phyloP scores from a whole-genome alignment of 2,113 vertebrate genomes.

The Oncorhynchus kisutch region DNA sequence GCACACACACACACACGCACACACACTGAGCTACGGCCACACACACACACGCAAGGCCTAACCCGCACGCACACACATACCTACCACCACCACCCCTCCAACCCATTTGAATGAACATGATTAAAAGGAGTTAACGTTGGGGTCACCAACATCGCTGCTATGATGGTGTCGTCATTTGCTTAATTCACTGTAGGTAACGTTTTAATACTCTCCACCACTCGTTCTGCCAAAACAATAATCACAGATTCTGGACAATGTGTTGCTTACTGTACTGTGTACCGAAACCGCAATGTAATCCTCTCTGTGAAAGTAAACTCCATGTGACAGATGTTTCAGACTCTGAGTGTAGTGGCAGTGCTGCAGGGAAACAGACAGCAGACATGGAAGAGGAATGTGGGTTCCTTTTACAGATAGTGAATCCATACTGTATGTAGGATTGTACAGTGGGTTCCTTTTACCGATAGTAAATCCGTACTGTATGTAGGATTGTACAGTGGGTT shows the following conservation, averaged over 20 bases:
- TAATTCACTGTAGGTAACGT: slow-evolving; percentile 13
- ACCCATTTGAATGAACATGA: slow-evolving; percentile 11
- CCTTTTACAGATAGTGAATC: too few species aligned
- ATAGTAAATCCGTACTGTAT: too few species aligned
- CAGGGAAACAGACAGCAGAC: slow-evolving; percentile 20
- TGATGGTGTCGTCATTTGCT: background rate
- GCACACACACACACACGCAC: background rate
- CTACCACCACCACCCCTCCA: background rate
- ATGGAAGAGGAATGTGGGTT: slow-evolving; percentile 1
- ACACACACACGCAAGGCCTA: background rate
- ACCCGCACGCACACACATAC: background rate
- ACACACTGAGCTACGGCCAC: too few species aligned
- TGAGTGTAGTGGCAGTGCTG: slow-evolving; percentile 8
- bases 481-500: too few species aligned
- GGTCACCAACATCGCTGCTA: slow-evolving; percentile 6
- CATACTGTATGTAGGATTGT: too few species aligned
- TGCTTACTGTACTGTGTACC: slow-evolving; percentile 12
- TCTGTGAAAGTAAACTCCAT: slow-evolving; percentile 5
- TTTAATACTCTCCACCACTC: slow-evolving; percentile 9
- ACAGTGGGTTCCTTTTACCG: too few species aligned
- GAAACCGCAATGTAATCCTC: slow-evolving; percentile 12
- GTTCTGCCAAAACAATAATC: background rate
- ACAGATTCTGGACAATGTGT: slow-evolving; percentile 24
- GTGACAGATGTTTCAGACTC: slow-evolving; percentile 15
- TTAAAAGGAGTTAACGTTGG: slow-evolving; percentile 3